A percentile compares a stretch with the other conserved stretches of the same genome.
phyloP scores from a whole-genome alignment of 2,113 vertebrate genomes.

The Saccopteryx leptura region DNA sequence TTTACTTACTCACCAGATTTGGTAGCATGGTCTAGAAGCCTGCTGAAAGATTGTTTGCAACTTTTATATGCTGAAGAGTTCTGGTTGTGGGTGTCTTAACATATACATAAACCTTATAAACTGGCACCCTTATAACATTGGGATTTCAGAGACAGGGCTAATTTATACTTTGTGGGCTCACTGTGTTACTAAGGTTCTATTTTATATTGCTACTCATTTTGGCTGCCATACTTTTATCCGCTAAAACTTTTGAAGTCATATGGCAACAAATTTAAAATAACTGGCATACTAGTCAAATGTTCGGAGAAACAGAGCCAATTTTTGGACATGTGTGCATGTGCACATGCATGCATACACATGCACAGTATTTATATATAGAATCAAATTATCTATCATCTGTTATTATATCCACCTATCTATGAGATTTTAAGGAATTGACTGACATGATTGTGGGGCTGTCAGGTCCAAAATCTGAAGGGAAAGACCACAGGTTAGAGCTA shows the following conservation, averaged over 20 bases:
- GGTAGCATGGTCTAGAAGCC: slow-evolving; percentile 28
- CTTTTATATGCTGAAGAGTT: slow-evolving; percentile 48
- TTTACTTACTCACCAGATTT: slow-evolving; percentile 64
- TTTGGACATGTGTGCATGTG: not conserved
- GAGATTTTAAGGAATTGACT: not conserved
- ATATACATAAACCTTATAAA: slow-evolving; percentile 42
- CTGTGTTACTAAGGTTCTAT: not conserved
- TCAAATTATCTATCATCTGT: not conserved
- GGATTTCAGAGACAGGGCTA: slow-evolving; percentile 28
- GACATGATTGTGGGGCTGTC: not conserved
- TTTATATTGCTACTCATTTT: slow-evolving; percentile 19
- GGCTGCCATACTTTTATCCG: not conserved
- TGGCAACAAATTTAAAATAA: not conserved
- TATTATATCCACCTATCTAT: too few species aligned
- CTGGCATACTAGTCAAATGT: not conserved
- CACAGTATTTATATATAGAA: not conserved
- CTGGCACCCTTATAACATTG: not conserved
- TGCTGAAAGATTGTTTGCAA: slow-evolving; percentile 50
- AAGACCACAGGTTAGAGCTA: not conserved
- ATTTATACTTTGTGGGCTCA: not conserved
- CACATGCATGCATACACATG: too few species aligned
- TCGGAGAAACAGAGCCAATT: not conserved
- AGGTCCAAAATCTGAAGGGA: not conserved
- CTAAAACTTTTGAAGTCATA: not conserved
- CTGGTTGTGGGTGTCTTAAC: slow-evolving; percentile 26